Base-by-base conservation (phyloP, 2,888 invertebrate genomes). In the Athalia cordata region DNA sequence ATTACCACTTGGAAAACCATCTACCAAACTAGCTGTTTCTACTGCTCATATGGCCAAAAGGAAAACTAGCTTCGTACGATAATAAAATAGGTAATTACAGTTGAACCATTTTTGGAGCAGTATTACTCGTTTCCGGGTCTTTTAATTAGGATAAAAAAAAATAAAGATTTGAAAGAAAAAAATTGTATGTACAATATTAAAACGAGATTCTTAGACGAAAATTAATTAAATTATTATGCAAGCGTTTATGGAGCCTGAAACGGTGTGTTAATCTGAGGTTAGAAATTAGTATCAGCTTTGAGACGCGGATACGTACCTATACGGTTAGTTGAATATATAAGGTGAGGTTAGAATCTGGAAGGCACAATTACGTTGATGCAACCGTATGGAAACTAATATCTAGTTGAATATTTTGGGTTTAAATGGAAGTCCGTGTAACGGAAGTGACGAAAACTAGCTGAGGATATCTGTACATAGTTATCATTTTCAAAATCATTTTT, bases 371-470 rank as follows among this genome's bases (percentile, higher is more conserved):
- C 49, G 9, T 47, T 47, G 55, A 68, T 70, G 78, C 78, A 79
- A 68, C 74, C 76, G 79, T 81, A 82, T 80, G 83, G 82, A 82
- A 85, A 84, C 81, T 85, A 82, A 85, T 84, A 83, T 82, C 80
- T 80, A 82, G 82, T 83, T 82, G 79, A 70, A 57, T 77, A 67
- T 65, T 29, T 4, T 15, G 11, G n/a, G 9, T 15, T 45, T n/a
- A 9, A 72, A 47, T 43, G 72, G 72, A 72, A 61, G 72, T 72
- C 43, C 13, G 43, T 11, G 47, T 55, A 43, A 29, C 68, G 68
- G 68, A 68, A 55, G 68, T 55, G 68, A 68, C 29, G 68, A n/a
- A 55, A 9, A 11, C 55, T 43, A 9, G 29, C 29, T 45, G 15
- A 64, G 47, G 3, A 49, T 47, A 49, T 43, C n/a, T n/a, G n/a